phyloP scores from a whole-genome alignment of 1,140 invertebrate species.

The Trinorchestia longiramus region DNA sequence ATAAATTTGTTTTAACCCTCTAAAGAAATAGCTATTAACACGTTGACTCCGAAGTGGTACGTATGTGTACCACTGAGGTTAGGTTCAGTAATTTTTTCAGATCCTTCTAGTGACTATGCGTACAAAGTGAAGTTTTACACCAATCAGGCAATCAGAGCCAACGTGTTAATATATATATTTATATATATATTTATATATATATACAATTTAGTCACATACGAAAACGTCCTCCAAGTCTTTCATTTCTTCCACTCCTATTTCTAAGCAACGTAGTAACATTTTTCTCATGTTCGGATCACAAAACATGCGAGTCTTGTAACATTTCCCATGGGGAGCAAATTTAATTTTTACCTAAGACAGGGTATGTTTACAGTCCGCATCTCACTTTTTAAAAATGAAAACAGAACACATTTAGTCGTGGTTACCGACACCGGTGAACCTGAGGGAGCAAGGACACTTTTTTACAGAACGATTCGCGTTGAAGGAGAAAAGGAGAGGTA shows the following conservation, averaged over 20 bases:
- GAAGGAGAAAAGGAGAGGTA: not conserved
- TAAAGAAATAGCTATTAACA: too few relatives aligned
- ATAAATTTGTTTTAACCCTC: too few relatives aligned
- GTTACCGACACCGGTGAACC: not conserved
- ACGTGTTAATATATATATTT: too few relatives aligned
- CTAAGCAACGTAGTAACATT: not conserved
- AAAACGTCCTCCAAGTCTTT: too few relatives aligned
- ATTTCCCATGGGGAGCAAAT: not conserved
- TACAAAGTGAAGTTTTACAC: too few relatives aligned
- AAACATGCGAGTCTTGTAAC: not conserved
- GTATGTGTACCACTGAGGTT: too few relatives aligned
- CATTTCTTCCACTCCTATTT: not conserved
- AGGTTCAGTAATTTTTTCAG: too few relatives aligned
- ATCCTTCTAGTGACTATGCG: too few relatives aligned
- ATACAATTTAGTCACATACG: too few relatives aligned
- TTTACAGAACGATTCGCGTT: not conserved
- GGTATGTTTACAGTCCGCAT: not conserved
- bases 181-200: too few relatives aligned
- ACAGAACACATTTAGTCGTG: not conserved
- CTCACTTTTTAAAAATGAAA: not conserved
- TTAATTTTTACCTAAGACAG: not conserved
- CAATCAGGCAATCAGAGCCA: too few relatives aligned
- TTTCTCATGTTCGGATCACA: not conserved
- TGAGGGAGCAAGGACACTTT: not conserved
- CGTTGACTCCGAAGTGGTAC: too few relatives aligned